phyloP scores from a whole-genome alignment of 2,888 invertebrate genomes.

The Lucinisca nassula region DNA sequence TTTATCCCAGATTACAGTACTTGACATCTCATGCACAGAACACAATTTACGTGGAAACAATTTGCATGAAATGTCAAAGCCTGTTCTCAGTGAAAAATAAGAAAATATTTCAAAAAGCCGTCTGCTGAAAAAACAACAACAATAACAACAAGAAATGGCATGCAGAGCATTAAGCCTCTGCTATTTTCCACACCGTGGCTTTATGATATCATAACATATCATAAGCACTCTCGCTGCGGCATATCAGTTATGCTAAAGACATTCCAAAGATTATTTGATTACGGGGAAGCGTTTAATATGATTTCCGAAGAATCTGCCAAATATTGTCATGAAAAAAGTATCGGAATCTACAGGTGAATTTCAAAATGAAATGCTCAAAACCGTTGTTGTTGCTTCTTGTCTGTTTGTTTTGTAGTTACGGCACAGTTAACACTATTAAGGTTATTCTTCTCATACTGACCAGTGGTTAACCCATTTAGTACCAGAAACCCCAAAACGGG shows the following conservation, averaged over 20 bases:
- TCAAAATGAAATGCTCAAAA: background rate
- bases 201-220: background rate
- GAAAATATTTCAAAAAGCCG: too few relatives aligned
- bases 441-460: too few relatives aligned
- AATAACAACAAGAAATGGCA: background rate
- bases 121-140: too few relatives aligned
- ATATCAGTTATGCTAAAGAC: constrained; percentile 8
- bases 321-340: background rate
- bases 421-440: background rate
- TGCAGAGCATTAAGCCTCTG: background rate
- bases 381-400: too few relatives aligned
- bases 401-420: too few relatives aligned
- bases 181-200: background rate
- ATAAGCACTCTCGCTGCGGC: background rate
- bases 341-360: background rate
- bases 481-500: too few relatives aligned
- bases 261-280: background rate
- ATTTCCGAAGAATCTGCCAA: background rate
- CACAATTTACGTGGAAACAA: background rate
- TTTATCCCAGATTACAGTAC: background rate
- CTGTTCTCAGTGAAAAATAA: too few relatives aligned
- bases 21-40: background rate
- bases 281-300: background rate
- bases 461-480: too few relatives aligned
- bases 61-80: too few relatives aligned